A percentile compares a stretch with the other conserved stretches of the same genome.
These are phyloP conservation scores for Eclectus roratus DNA, from an alignment of 2,113 vertebrate genomes.

Conservation along the genomic window DNA sequence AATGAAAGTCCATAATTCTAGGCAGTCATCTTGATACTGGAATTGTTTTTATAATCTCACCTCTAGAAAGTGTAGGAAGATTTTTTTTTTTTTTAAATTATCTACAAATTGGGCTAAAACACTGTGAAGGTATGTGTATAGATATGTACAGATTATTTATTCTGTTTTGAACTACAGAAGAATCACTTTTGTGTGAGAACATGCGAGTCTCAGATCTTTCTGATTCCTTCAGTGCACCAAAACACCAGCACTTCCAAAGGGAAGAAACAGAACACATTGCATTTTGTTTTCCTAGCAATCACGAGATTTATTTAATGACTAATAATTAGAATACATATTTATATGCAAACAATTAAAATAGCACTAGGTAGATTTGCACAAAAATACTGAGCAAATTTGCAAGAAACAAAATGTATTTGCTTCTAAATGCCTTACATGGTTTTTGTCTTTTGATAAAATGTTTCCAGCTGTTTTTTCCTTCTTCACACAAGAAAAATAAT, in stretches of 20 bases:
- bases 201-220: neutral
- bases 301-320: neutral
- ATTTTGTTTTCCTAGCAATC: neutral
- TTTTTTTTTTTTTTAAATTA: neutral
- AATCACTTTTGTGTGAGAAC: neutral
- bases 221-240: neutral
- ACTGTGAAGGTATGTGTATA: neutral
- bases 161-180: neutral
- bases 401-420: neutral
- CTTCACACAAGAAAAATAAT: neutral
- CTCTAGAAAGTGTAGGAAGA: neutral
- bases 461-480: neutral
- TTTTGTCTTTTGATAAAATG: neutral
- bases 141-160: neutral
- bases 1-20: neutral
- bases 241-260: neutral
- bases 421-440: neutral
- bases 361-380: neutral
- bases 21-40: neutral
- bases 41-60: neutral
- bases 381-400: neutral
- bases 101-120: neutral
- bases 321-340: neutral
- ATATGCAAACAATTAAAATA: neutral
- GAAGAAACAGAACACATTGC: neutral